Conservation (phyloP, 2,888 invertebrate species). For the Cloeon dipterum region DNA sequence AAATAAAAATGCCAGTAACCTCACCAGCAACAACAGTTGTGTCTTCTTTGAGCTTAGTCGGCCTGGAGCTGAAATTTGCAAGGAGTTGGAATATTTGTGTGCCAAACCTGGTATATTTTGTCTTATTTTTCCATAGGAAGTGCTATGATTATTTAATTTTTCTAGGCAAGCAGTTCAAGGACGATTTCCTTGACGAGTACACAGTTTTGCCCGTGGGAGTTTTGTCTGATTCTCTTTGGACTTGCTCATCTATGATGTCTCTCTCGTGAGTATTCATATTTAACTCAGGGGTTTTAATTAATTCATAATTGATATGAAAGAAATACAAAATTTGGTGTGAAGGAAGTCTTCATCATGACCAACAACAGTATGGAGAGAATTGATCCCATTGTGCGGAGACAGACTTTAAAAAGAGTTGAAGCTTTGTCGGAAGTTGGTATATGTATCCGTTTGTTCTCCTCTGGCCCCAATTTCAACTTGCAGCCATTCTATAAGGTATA, state of each 20-base stretch:
- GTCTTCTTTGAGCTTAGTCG: too few species aligned
- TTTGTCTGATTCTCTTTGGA: neutral
- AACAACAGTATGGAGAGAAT: neutral
- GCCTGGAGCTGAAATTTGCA: too few species aligned
- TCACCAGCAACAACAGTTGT: too few species aligned
- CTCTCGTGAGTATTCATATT: neutral
- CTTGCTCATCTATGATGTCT: neutral
- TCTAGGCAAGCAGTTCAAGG: neutral
- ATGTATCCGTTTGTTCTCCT: neutral
- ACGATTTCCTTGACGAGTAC: neutral
- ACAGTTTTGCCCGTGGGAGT: neutral
- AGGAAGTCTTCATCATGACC: neutral
- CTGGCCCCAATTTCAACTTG: neutral
- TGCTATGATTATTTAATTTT: neutral
- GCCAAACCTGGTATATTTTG: too few species aligned
- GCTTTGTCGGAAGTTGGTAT: neutral
- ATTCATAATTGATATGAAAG: too few species aligned
- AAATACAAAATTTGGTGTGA: neutral
- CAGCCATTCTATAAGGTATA: neutral
- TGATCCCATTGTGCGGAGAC: neutral
- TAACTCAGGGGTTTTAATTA: too few species aligned
- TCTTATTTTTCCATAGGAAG: neutral
- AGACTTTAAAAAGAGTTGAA: neutral
- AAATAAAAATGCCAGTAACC: too few species aligned
- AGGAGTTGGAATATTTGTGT: too few species aligned